Percentiles rank a stretch among this genome's conserved stretches.
These are phyloP conservation scores for Dasyurus viverrinus DNA, from an alignment of 2,113 vertebrate genomes.

Conservation along the genomic window DNA sequence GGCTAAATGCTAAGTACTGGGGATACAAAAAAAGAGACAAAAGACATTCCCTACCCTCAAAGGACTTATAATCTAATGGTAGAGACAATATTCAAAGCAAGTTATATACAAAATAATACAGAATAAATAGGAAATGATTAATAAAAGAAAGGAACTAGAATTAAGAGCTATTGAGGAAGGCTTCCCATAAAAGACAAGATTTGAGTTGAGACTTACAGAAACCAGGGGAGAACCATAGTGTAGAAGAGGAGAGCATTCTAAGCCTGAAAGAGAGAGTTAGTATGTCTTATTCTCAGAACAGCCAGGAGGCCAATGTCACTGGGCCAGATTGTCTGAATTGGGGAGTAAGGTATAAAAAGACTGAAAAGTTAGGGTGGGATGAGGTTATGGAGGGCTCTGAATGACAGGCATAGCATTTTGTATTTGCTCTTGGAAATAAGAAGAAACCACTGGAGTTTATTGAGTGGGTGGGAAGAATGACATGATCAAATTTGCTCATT, in stretches of 20 bases:
- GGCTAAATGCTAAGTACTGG: background rate
- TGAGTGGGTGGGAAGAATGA: too few species aligned
- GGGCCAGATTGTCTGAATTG: background rate
- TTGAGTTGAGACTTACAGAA: background rate
- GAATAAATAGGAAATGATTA: background rate
- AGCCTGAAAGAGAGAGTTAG: background rate
- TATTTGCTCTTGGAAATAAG: too few species aligned
- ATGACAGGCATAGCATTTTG: too few species aligned
- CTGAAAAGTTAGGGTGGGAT: background rate
- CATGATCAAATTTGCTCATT: background rate
- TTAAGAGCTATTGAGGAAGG: too few species aligned
- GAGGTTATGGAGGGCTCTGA: too few species aligned
- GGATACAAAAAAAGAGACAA: background rate
- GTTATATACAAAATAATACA: background rate
- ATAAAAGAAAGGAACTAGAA: background rate
- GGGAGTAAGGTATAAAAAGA: background rate
- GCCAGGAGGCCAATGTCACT: background rate
- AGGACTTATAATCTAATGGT: too few species aligned
- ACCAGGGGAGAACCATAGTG: background rate
- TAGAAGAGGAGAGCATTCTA: background rate
- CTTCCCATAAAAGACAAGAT: background rate
- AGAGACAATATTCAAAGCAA: too few species aligned
- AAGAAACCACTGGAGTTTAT: too few species aligned
- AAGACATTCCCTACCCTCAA: background rate
- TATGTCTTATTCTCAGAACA: background rate